Base-by-base conservation (phyloP, 2,113 vertebrate genomes). In the Poecilia latipinna region DNA sequence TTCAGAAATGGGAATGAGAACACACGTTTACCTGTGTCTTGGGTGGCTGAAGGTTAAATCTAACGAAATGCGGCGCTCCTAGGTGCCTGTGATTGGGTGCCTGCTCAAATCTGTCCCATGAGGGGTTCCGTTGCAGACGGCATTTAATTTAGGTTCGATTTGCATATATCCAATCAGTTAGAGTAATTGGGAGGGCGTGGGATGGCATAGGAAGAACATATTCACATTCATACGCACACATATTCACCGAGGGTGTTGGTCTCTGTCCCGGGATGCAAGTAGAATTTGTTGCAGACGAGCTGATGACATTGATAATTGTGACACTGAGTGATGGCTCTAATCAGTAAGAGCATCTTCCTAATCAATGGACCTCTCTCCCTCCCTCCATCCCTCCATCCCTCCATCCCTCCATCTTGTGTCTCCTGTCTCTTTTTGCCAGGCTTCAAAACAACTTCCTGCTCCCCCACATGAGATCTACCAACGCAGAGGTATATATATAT, bases 311-410 rank as follows among this genome's bases (percentile, higher is more conserved):
- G 93, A 95, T 94, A 92, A 93, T 93, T 86, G 90, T 93, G 93
- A 95, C 92, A 94, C 84, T 94, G 94, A 95, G 89, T 94, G 94
- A 94, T 95, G 93, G 90, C 82, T 94, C 91, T 93, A 94, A 95
- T 95, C 94, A 94, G 90, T 77, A 84, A 89, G 92, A 92, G 84
- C 90, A 93, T 94, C 93, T 91, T 84, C 85, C 88, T 89, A 92
- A 94, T 94, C 92, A 94, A 94, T 95, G 91, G 92, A 92, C 88
- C 83, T 75, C 70, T 81, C 74, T 73, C 71, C 81, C 11, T 24
- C 6, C 37, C 10, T 73, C 71, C 75, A 6, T 24, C 6, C 28
- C 28, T 28, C 28, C 28, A 28, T 37, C 2, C 89, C 80, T 74
- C 70, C 82, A 72, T 73, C 71, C 79, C 11, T 24, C 6, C 28